phyloP scores from a whole-genome alignment of 2,797 vertebrate species.

The Bradypodion pumilum region DNA sequence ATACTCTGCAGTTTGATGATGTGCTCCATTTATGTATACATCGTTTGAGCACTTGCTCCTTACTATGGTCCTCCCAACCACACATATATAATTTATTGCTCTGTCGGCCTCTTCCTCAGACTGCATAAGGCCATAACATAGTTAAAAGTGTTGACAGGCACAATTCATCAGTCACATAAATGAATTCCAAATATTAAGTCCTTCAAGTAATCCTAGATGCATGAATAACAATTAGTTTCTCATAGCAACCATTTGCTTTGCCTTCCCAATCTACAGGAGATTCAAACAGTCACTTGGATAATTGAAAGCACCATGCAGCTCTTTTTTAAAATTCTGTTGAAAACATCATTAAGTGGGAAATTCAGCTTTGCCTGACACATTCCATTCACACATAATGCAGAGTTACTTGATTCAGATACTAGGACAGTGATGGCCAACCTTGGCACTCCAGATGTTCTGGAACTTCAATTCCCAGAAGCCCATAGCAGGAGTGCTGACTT shows the following conservation, averaged over 20 bases:
- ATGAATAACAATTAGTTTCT: constrained; percentile 44
- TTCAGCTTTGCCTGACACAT: neutral
- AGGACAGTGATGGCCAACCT: no score
- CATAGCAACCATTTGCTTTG: constrained; percentile 44
- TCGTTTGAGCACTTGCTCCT: neutral
- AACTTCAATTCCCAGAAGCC: no score
- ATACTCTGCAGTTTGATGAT: neutral
- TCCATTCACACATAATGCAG: no score
- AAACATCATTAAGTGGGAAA: neutral
- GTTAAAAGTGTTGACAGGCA: neutral
- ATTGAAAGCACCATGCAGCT: constrained; percentile 19
- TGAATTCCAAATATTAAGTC: neutral
- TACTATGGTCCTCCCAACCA: neutral
- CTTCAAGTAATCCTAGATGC: constrained; percentile 15
- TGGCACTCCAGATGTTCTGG: no score
- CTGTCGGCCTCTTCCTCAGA: fast-evolving
- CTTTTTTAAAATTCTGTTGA: constrained; percentile 2
- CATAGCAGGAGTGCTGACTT: no score
- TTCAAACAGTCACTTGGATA: constrained; percentile 19
- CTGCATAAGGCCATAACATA: neutral
- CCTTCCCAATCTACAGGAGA: constrained; percentile 28
- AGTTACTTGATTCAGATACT: neutral
- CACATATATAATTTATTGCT: neutral
- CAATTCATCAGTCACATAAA: constrained; percentile 1
- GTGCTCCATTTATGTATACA: neutral